Base-by-base conservation (phyloP, 2,888 invertebrate genomes). In the Melitaea athalia region DNA sequence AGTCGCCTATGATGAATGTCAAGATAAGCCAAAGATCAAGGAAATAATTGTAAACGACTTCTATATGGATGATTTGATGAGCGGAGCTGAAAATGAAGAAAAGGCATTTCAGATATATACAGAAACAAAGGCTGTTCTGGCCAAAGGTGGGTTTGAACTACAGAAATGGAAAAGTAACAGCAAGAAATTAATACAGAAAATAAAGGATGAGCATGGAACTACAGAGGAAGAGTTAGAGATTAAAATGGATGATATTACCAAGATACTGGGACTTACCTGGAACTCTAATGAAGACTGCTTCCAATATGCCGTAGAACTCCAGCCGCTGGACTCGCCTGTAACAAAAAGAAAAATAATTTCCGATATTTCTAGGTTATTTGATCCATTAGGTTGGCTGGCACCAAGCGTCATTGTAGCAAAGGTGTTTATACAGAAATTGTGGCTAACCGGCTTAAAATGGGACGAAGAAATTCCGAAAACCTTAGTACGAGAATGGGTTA, bases 271-370 rank as follows among this genome's bases (percentile, higher is more conserved):
- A 63, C 69, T 81, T 17, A 73, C 73, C 43, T 82, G 82, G 81
- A 74, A 80, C 53, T 57, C 71, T 24, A 24, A 24, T 24, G 24
- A 24, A 24, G 24, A 24, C 24, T 24, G 24, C 24, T 24, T 24
- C 24, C 60, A 76, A 0, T 79, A 78, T 59, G 63, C 74, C 0
- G 74, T 80, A 0, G 69, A 73, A 10, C 53, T 79, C 0, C 73
- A 75, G 0, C 42, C 64, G 12, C 6, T 60, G 8, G n/a, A 43
- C 12, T 17, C 42, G 47, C 73, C 78, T 65, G 66, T 76, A 67
- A 81, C 81, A n/a, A 81, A 81, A 74, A 75, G 80, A 69, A 57
- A 62, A n/a, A 59, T 82, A 17, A 70, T 79, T 10, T 78, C 80
- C 0, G 79, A 80, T 15, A 76, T 82, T 6, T 62, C 78, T 11